These are phyloP conservation scores for Serilophus lunatus DNA, from an alignment of 2,113 vertebrate genomes.

Conservation along the genomic window DNA sequence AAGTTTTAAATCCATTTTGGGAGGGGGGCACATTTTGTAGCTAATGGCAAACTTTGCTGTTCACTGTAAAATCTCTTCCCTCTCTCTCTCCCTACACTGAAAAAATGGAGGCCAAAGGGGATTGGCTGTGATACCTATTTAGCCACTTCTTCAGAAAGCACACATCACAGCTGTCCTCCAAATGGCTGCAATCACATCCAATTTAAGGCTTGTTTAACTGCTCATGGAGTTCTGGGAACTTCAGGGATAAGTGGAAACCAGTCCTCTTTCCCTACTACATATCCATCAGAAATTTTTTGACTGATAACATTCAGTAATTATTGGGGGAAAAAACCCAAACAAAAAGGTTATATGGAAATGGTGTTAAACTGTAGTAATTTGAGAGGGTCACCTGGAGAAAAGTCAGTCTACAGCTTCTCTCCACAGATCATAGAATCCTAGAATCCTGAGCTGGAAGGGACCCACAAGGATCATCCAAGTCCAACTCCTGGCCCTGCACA, in stretches of 20 bases:
- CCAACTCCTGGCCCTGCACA: not conserved
- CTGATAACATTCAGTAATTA: not conserved
- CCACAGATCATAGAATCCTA: not conserved
- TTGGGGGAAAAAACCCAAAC: not conserved
- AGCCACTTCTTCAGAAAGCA: not conserved
- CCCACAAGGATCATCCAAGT: not conserved
- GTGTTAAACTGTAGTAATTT: not conserved
- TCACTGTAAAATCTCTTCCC: not conserved
- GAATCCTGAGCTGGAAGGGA: not conserved
- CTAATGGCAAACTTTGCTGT: not conserved
- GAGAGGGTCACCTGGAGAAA: not conserved
- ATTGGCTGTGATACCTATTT: not conserved
- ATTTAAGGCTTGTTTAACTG: conserved; percentile 11
- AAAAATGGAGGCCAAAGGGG: not conserved
- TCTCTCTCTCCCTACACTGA: not conserved
- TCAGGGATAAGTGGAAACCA: not conserved
- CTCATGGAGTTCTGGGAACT: not conserved
- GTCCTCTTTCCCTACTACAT: not conserved
- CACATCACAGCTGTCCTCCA: not conserved
- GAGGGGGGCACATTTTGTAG: not conserved
- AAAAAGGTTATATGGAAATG: not conserved
- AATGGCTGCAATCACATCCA: not conserved
- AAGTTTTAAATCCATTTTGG: not conserved
- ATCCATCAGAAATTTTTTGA: not conserved
- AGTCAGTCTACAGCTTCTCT: not conserved